Conservation (phyloP, 2,113 vertebrate genomes). For the Scatophagus argus region DNA sequence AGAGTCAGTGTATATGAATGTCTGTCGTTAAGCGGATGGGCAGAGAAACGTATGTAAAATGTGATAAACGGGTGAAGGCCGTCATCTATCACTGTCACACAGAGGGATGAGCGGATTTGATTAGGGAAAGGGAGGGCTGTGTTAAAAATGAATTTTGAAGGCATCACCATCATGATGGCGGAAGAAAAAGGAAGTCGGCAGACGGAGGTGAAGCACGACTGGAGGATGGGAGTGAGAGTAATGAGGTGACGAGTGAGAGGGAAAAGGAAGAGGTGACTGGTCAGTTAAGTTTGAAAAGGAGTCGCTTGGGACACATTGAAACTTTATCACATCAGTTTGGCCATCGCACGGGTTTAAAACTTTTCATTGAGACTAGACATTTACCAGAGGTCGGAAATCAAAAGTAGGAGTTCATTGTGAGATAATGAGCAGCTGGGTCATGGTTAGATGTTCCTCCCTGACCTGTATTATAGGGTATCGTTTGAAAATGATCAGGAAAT, state of each 20-base stretch:
- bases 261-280: not conserved
- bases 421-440: not conserved
- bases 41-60: conserved; percentile 79
- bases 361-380: not conserved
- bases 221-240: conserved; percentile 11
- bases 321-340: not conserved
- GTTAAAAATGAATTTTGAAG: conserved; percentile 53
- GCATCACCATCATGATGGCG: not conserved
- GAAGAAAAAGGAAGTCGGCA: not conserved
- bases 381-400: not conserved
- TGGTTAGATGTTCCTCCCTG: not conserved
- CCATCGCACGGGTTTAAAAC: not conserved
- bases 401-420: not conserved
- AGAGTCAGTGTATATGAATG: conserved; percentile 54
- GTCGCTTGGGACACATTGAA: not conserved
- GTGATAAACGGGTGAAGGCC: conserved; percentile 76
- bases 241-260: conserved; percentile 8
- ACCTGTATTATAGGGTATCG: not conserved
- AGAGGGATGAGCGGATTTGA: conserved; percentile 68
- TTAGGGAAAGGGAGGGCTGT: conserved; percentile 53
- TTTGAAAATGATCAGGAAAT: not conserved
- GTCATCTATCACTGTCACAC: conserved; percentile 73
- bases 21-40: conserved; percentile 70
- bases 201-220: not conserved
- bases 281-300: not conserved